Evolutionary conservation across 2,113 vertebrate species (phyloP).

Genomic region (Nerophis lumbriciformis): DNA sequence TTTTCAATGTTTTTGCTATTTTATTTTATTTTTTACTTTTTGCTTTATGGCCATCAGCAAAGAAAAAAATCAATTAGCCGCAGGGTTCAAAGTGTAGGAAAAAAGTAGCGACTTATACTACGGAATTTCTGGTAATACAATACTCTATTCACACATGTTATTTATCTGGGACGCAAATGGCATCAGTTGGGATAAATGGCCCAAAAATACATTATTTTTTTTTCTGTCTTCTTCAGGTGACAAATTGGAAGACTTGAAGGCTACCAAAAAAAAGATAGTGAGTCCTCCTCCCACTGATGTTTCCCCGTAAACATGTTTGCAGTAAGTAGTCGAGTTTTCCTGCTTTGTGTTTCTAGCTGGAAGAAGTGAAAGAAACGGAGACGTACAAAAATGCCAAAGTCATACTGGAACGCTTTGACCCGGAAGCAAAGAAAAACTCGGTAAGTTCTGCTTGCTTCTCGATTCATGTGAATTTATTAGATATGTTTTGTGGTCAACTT

Average conservation of each 20-base stretch:
- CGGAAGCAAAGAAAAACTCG: conserved; percentile 84
- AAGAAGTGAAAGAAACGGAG: conserved; percentile 98
- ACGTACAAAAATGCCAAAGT: conserved; percentile 95
- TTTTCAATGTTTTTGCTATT: no score
- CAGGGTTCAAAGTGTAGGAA: no score
- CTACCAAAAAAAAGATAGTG: conserved; percentile 92
- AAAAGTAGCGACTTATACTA: no score
- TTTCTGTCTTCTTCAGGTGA: conserved; percentile 73
- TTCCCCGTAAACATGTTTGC: neutral
- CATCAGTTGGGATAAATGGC: no score
- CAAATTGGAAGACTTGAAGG: conserved; percentile 89
- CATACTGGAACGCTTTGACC: conserved; percentile 96
- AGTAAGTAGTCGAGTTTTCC: neutral
- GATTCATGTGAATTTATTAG: neutral
- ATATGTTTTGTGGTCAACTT: neutral
- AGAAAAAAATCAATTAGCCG: no score
- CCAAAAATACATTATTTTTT: neutral
- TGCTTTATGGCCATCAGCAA: no score
- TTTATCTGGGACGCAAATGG: no score
- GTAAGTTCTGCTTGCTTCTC: conserved; percentile 60
- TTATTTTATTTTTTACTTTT: no score
- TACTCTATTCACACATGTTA: no score
- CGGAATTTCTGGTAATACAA: no score
- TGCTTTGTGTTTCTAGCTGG: conserved; percentile 74
- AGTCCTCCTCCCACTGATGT: conserved; percentile 57